phyloP scores from a whole-genome alignment of 2,797 vertebrate species.

The Anolis apletophallus region DNA sequence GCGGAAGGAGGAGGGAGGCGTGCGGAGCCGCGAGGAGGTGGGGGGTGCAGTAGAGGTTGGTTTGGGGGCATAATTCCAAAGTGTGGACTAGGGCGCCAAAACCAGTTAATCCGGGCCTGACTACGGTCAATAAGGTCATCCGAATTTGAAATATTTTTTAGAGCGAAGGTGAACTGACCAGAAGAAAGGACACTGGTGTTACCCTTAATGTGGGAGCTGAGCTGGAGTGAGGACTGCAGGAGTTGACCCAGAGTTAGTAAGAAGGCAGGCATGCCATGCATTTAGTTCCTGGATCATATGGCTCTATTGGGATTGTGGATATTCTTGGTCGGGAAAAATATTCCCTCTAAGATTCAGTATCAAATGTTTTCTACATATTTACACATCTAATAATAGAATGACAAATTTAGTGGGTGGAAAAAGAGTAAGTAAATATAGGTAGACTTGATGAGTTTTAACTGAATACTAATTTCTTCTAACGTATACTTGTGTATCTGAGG shows the following conservation, averaged over 20 bases:
- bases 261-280: background rate
- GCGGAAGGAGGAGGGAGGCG: too few relatives aligned
- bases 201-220: background rate
- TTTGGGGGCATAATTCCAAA: too few relatives aligned
- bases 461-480: background rate
- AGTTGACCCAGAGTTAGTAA: background rate
- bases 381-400: background rate
- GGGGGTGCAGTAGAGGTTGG: too few relatives aligned
- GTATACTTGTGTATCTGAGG: background rate
- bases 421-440: background rate
- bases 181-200: background rate
- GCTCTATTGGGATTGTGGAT: background rate
- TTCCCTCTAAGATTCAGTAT: background rate
- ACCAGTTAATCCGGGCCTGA: too few relatives aligned
- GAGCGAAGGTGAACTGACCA: background rate
- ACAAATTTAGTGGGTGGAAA: background rate
- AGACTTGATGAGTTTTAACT: background rate
- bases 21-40: too few relatives aligned
- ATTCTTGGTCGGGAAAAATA: background rate
- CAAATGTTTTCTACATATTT: background rate
- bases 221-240: constrained; percentile 2
- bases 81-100: too few relatives aligned
- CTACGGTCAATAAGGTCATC: too few relatives aligned
- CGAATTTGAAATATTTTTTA: background rate
- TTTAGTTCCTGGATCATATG: background rate